These are phyloP conservation scores for Scolopax mira DNA, from an alignment of 2,113 vertebrate genomes.

Conservation along the genomic window DNA sequence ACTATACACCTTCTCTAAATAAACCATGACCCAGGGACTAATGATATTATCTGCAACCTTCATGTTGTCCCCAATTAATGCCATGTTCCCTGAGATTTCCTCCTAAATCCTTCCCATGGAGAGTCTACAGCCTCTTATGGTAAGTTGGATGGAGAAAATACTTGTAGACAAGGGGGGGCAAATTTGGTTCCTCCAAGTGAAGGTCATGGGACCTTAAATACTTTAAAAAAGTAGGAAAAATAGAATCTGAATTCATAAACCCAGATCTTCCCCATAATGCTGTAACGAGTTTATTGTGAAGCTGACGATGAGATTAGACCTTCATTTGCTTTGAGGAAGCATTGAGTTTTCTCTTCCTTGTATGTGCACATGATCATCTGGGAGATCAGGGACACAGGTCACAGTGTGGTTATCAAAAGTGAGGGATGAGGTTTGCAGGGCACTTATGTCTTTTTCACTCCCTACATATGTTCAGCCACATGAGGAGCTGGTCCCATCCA, in stretches of 20 bases:
- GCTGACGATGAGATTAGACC: background rate
- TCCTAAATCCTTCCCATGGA: background rate
- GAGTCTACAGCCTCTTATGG: background rate
- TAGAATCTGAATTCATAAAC: background rate
- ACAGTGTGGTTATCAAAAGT: accelerated
- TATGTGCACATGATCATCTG: accelerated
- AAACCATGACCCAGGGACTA: background rate
- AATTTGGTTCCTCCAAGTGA: background rate
- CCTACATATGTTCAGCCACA: background rate
- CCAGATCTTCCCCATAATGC: background rate
- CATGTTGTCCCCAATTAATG: background rate
- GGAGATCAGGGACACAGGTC: accelerated
- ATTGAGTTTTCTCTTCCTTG: background rate
- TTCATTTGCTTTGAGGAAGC: background rate
- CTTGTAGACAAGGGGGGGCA: background rate
- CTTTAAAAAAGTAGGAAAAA: background rate
- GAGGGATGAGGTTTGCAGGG: background rate
- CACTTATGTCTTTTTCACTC: background rate
- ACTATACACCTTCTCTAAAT: background rate
- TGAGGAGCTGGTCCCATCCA: background rate
- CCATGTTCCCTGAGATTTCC: background rate
- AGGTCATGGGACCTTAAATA: accelerated
- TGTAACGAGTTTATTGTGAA: background rate
- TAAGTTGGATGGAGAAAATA: background rate
- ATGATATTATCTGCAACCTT: background rate